Evolutionary conservation across 2,113 vertebrate species (phyloP).

Genomic region (Apteryx owenii): DNA sequence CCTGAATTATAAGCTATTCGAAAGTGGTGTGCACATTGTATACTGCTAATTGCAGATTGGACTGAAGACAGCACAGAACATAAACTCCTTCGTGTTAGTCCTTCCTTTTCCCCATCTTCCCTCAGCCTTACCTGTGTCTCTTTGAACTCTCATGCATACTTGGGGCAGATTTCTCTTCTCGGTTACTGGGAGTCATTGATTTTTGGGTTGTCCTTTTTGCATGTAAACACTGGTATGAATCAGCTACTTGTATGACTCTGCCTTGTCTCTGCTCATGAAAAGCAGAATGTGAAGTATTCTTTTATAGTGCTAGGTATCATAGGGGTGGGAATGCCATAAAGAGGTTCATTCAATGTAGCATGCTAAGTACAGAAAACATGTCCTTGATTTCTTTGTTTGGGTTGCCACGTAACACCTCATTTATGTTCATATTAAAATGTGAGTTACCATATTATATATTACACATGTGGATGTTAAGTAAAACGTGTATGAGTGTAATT

Average conservation of each 20-base stretch:
- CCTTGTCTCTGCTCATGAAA: not conserved
- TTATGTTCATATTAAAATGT: not conserved
- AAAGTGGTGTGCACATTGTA: not conserved
- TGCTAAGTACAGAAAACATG: not conserved
- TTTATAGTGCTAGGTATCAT: no score
- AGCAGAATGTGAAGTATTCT: not conserved
- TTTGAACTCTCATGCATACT: not conserved
- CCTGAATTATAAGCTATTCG: not conserved
- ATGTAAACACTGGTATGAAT: not conserved
- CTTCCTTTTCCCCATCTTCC: not conserved
- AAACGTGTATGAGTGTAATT: not conserved
- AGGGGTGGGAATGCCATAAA: not conserved
- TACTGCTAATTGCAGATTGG: not conserved
- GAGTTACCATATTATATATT: not conserved
- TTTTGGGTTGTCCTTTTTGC: not conserved
- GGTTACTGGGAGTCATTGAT: not conserved
- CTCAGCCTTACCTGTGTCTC: not conserved
- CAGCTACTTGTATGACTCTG: not conserved
- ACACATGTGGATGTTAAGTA: rapidly evolving
- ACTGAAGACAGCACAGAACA: not conserved
- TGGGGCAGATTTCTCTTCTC: not conserved
- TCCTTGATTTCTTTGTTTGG: not conserved
- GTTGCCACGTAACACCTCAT: not conserved
- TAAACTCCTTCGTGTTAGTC: not conserved
- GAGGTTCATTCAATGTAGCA: not conserved